Conservation (phyloP, 2,888 invertebrate species). For the Auanema freiburgensis region DNA sequence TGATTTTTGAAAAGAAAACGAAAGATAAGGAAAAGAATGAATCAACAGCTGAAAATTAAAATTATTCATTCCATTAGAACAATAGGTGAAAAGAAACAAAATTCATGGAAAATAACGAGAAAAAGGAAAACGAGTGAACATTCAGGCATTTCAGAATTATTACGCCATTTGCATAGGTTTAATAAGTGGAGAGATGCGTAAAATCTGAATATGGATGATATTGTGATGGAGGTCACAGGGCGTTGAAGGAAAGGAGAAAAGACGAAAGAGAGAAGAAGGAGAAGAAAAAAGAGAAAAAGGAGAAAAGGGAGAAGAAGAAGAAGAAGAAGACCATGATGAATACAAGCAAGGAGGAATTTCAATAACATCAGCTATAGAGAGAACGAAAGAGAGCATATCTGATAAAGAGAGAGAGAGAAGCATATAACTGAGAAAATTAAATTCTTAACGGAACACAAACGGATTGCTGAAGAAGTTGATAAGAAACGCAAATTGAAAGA, state of each 20-base stretch:
- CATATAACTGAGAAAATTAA: too few relatives aligned
- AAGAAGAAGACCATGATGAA: not conserved
- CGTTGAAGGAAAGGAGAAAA: not conserved
- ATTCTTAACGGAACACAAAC: conserved; percentile 1
- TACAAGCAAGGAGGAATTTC: not conserved
- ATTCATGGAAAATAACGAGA: not conserved
- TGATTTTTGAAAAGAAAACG: not conserved
- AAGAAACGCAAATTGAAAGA: conserved; percentile 6
- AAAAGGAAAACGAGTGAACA: not conserved
- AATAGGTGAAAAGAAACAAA: too few relatives aligned
- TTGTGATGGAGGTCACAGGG: too few relatives aligned
- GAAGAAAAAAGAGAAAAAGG: not conserved
- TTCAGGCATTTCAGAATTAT: not conserved
- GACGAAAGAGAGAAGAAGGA: not conserved
- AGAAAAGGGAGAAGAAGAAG: not conserved
- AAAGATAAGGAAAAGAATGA: too few relatives aligned
- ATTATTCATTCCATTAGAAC: too few relatives aligned
- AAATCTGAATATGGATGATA: too few relatives aligned
- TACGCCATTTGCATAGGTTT: too few relatives aligned
- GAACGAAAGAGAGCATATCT: not conserved
- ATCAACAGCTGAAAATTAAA: too few relatives aligned
- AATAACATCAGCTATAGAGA: not conserved
- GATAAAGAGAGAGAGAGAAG: not conserved
- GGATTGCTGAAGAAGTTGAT: not conserved
- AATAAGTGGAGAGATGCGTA: too few relatives aligned